Conservation (phyloP, 2,888 invertebrate species). For the Zaprionus bogoriensis region DNA sequence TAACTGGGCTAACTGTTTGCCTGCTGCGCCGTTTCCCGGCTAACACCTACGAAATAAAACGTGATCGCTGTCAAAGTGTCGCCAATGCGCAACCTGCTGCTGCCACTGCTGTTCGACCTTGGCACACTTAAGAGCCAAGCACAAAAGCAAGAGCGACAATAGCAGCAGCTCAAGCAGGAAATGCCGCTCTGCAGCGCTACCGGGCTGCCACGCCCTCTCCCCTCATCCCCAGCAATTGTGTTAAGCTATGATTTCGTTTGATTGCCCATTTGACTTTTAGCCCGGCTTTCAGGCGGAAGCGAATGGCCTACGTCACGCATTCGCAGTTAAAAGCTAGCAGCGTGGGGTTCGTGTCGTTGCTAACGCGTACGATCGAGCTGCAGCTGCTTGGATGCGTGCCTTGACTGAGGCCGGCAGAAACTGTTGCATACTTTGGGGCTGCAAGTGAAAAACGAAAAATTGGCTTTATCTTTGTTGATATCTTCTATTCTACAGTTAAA, state of each 20-base stretch:
- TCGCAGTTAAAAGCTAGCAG: conserved; percentile 1
- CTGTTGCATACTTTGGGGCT: conserved; percentile 29
- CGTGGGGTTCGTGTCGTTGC: conserved; percentile 5
- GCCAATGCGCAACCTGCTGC: conserved; percentile 32
- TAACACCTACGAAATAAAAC: conserved; percentile 71
- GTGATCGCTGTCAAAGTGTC: conserved; percentile 43
- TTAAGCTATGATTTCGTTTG: conserved; percentile 41
- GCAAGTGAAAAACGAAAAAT: neutral
- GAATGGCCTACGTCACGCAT: conserved; percentile 13
- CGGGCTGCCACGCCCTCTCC: conserved; percentile 20
- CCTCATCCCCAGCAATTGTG: conserved; percentile 28
- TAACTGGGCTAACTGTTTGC: conserved; percentile 32
- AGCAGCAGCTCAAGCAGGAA: conserved; percentile 29
- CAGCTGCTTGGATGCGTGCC: neutral
- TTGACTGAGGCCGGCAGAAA: neutral
- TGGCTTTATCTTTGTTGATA: neutral
- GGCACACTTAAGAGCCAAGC: conserved; percentile 59
- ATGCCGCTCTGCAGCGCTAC: conserved; percentile 13
- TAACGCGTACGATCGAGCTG: neutral
- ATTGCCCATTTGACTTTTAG: conserved; percentile 59
- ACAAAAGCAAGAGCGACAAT: neutral
- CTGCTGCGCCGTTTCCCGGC: conserved; percentile 37
- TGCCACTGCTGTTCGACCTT: conserved; percentile 61
- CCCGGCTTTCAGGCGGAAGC: conserved; percentile 50
- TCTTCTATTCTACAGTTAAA: neutral